These are phyloP conservation scores for Aphelenchoides bicaudatus DNA, from an alignment of 2,888 invertebrate genomes.

Conservation along the genomic window DNA sequence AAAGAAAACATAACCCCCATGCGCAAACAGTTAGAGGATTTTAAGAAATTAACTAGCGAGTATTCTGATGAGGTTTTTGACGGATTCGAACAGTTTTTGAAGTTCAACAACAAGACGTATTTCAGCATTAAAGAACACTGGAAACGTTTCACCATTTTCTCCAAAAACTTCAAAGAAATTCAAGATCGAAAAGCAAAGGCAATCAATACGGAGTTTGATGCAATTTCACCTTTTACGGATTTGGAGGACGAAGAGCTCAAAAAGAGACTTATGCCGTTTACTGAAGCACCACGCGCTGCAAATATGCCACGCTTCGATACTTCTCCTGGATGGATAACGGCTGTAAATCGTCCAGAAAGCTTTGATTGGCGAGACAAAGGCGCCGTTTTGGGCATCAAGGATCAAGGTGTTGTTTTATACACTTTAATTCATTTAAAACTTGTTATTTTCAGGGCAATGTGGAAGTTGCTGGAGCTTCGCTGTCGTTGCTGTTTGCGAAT, in stretches of 20 bases:
- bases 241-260: conserved; percentile 1
- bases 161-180: background rate
- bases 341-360: conserved; percentile 21
- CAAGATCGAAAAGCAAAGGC: background rate
- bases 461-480: conserved; percentile 55
- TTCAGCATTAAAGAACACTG: background rate
- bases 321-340: background rate
- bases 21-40: too few species aligned
- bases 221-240: too few species aligned
- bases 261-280: too few species aligned
- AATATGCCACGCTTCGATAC: conserved; percentile 17
- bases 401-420: conserved; percentile 37
- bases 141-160: background rate
- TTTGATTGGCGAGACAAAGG: conserved; percentile 42
- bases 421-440: background rate
- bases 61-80: background rate
- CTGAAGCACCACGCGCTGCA: too few species aligned
- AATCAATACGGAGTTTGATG: conserved; percentile 1
- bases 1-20: too few species aligned
- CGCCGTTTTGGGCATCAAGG: conserved; percentile 43
- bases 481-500: conserved; percentile 42
- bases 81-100: background rate
- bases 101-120: conserved; percentile 1
- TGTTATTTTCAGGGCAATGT: conserved; percentile 31
- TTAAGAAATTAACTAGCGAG: too few species aligned